Base-by-base conservation (phyloP, 2,113 vertebrate species). In the Melospiza melodia region DNA sequence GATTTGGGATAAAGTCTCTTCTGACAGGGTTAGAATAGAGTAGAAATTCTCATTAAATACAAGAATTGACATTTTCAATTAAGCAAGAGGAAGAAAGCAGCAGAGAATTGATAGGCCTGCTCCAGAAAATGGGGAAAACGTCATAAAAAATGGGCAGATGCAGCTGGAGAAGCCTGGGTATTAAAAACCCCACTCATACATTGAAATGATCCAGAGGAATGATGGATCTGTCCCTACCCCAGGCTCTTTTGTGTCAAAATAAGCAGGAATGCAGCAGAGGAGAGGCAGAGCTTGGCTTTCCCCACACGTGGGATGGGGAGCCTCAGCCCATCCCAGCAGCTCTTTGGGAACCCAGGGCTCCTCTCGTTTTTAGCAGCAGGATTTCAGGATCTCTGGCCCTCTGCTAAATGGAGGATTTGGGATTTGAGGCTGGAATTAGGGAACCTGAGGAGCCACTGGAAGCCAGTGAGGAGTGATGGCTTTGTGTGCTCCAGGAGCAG, bases 21-120 rank as follows among this genome's bases (percentile, higher is more conserved):
- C 61, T 80, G 76, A 23, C 90, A 77, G 51, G 28, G n/a, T 59
- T 66, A 27, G 77, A 84, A 61, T 1, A 81, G 59, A 37, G 22
- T 35, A 82, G 62, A 35, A 75, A 89, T 63, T 49, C 66, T 37
- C 61, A 76, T 58, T 88, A 65, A 82, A 54, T 27, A 93, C 49
- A 12, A 28, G 31, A 82, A 75, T 10, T 65, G 87, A 91, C 87
- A 46, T 89, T 87, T 95, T 79, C 94, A 93, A 87, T 94, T 92
- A 95, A 44, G 66, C 78, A 85, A 35, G 74, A 68, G 84, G 81
- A 84, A 88, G 54, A 58, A 62, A 73, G 76, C 54, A 22, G 75
- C 79, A 71, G 59, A 58, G 67, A 46, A 93, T 77, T 85, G 90
- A 93, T 84, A 37, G 87, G 31, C 31, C 92, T 91, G 74, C 58